Conservation (phyloP, 2,113 vertebrate genomes). For the Odontophorus gujanensis region DNA sequence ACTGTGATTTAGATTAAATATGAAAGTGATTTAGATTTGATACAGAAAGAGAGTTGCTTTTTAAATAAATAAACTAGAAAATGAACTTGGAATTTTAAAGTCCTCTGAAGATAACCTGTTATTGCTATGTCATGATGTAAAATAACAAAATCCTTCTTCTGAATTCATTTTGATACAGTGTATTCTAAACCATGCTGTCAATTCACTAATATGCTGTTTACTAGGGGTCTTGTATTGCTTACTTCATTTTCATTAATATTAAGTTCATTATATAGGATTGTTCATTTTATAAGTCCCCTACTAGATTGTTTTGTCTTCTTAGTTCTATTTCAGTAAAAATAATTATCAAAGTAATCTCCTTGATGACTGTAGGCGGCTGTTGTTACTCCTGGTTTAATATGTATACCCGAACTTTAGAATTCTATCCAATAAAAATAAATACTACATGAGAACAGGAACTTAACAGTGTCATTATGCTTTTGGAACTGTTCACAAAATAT, state of each 20-base stretch:
- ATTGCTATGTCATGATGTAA: background rate
- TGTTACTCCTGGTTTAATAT: background rate
- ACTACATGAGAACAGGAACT: background rate
- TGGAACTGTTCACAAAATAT: background rate
- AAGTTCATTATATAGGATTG: background rate
- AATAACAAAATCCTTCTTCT: background rate
- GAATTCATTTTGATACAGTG: background rate
- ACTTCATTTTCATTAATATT: background rate
- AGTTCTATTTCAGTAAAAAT: background rate
- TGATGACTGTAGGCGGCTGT: background rate
- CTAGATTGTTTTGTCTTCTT: background rate
- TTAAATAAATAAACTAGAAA: background rate
- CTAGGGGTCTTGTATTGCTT: background rate
- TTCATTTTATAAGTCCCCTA: background rate
- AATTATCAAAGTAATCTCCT: background rate
- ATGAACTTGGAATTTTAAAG: background rate
- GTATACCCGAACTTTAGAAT: background rate
- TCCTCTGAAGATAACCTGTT: background rate
- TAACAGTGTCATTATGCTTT: background rate
- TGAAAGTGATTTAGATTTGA: background rate
- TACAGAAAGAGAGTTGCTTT: background rate
- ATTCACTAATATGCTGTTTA: background rate
- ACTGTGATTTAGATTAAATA: background rate
- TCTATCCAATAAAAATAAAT: background rate
- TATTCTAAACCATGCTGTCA: background rate